Conservation (phyloP, 1,140 invertebrate genomes). For the Drosophila parvula region DNA sequence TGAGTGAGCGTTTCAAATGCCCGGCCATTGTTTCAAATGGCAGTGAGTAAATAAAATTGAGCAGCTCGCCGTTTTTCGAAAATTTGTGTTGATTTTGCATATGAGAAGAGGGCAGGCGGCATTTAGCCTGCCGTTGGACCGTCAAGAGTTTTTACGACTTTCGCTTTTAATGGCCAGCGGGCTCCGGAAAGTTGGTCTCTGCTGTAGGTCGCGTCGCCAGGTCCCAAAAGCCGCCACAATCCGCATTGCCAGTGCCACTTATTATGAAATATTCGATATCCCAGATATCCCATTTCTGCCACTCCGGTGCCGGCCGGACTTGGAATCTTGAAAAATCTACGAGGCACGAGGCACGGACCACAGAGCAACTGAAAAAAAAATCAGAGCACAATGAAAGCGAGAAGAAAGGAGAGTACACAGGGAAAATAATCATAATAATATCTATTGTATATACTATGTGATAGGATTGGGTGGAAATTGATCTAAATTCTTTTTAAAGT, state of each 20-base stretch:
- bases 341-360: conserved; percentile 69
- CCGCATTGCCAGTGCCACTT: conserved; percentile 29
- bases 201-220: conserved; percentile 69
- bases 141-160: conserved; percentile 67
- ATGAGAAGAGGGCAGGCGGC: conserved; percentile 47
- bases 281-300: conserved; percentile 37
- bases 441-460: too few species aligned
- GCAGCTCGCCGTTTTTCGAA: conserved; percentile 32
- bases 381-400: conserved; percentile 49
- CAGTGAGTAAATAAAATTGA: conserved; percentile 67
- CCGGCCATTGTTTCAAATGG: conserved; percentile 67
- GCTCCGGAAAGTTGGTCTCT: conserved; percentile 50
- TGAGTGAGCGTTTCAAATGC: conserved; percentile 63
- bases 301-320: conserved; percentile 43
- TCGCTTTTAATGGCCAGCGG: conserved; percentile 72
- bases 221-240: conserved; percentile 18
- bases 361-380: conserved; percentile 29
- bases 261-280: conserved; percentile 75
- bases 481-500: neutral
- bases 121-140: conserved; percentile 14
- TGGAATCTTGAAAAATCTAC: conserved; percentile 65
- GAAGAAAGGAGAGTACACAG: conserved; percentile 22
- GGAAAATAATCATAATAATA: neutral
- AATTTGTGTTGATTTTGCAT: conserved; percentile 71
- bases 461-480: neutral